Percentiles rank a stretch among this genome's conserved stretches.
Conservation (phyloP, 2,888 invertebrate species). For the Clivina fossor region DNA sequence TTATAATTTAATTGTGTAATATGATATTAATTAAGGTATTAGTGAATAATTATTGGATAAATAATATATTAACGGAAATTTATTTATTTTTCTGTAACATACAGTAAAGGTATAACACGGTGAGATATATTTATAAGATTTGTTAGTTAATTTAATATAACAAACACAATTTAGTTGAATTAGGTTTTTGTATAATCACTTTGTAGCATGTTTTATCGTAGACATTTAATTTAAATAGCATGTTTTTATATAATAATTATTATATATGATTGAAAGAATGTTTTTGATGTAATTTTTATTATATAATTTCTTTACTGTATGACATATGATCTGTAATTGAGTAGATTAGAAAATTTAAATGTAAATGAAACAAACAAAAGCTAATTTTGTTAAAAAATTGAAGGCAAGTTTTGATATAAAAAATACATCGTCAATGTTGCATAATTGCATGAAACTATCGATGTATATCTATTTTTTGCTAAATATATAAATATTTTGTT, state of each 20-base stretch:
- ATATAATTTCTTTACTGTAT: background rate
- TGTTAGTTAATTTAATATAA: background rate
- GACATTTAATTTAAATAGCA: too few relatives aligned
- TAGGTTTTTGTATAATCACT: too few relatives aligned
- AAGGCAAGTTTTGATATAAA: conserved; percentile 30
- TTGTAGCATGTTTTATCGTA: too few relatives aligned
- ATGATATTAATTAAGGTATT: background rate
- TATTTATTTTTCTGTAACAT: conserved; percentile 1
- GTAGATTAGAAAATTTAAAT: background rate
- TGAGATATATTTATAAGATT: conserved; percentile 3
- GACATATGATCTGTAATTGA: conserved; percentile 21
- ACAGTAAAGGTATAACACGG: conserved; percentile 1
- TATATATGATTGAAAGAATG: background rate
- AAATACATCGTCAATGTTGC: conserved; percentile 13
- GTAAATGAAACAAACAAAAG: conserved; percentile 30
- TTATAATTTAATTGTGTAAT: background rate
- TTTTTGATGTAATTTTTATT: too few relatives aligned
- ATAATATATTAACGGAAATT: background rate
- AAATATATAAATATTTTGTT: background rate
- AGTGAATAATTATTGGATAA: background rate
- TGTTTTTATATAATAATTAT: too few relatives aligned
- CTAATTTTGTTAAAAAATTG: conserved; percentile 21
- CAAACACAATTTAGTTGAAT: too few relatives aligned
- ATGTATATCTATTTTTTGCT: background rate
- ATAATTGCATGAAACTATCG: conserved; percentile 10